A percentile compares a stretch with the other conserved stretches of the same genome.
phyloP scores from a whole-genome alignment of 2,113 vertebrate genomes.

The Anas platyrhynchos region DNA sequence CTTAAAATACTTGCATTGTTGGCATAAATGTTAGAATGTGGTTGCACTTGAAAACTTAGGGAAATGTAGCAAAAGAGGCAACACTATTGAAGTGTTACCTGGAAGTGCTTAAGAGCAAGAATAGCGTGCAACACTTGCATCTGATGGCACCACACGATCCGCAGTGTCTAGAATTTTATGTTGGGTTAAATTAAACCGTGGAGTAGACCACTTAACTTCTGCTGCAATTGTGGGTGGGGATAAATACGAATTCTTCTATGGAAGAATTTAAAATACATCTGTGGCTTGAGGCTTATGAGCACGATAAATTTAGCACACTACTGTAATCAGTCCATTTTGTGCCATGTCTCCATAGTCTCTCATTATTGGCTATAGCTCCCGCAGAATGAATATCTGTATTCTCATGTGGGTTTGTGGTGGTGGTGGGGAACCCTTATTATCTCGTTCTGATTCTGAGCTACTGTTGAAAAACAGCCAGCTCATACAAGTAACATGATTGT shows the following conservation, averaged over 20 bases:
- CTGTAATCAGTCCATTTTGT: constrained; percentile 46
- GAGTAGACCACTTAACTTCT: constrained; percentile 18
- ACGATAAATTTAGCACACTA: constrained; percentile 31
- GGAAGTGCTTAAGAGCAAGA: neutral
- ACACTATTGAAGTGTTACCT: neutral
- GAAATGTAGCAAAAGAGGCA: neutral
- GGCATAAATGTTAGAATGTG: neutral
- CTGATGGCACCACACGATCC: neutral
- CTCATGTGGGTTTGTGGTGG: neutral
- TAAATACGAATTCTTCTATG: constrained; percentile 23
- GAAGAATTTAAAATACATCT: constrained; percentile 54
- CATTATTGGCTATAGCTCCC: constrained; percentile 15
- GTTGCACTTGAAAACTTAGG: neutral
- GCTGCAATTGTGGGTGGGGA: neutral
- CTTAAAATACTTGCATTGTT: constrained; percentile 11
- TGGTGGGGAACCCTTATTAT: neutral
- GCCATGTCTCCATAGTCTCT: neutral
- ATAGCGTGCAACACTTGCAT: neutral
- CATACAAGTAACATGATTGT: neutral
- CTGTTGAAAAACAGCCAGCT: constrained; percentile 18
- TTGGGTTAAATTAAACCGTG: constrained; percentile 9
- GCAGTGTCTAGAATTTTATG: constrained; percentile 1
- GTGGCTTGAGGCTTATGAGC: constrained; percentile 52
- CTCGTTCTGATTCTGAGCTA: neutral
- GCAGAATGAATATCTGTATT: constrained; percentile 24